A percentile compares a stretch with the other conserved stretches of the same genome.
Conservation (phyloP, 2,113 vertebrate species). For the Cavia porcellus region DNA sequence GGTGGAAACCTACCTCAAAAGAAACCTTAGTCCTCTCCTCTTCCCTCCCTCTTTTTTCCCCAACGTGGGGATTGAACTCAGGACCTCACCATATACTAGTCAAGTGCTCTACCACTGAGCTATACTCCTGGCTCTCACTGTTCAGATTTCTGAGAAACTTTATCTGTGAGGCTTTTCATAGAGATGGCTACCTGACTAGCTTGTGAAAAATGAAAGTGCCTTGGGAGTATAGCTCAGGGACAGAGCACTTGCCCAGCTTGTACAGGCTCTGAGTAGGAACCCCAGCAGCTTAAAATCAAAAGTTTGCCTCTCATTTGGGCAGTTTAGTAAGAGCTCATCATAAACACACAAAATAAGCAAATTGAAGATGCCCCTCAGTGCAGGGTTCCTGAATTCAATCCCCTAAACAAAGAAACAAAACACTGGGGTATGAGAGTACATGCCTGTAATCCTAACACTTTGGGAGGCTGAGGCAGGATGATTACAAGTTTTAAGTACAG, state of each 20-base stretch:
- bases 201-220: constrained; percentile 26
- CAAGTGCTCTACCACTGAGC: background rate
- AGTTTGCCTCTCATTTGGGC: background rate
- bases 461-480: background rate
- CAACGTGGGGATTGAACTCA: background rate
- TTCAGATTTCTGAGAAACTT: background rate
- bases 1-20: background rate
- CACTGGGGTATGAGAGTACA: background rate
- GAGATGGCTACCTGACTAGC: background rate
- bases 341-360: background rate
- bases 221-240: background rate
- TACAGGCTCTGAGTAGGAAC: background rate
- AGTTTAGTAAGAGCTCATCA: background rate
- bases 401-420: background rate
- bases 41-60: rapidly evolving
- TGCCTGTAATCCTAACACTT: background rate
- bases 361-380: background rate
- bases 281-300: background rate
- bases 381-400: background rate
- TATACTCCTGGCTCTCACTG: background rate
- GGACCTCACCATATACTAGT: background rate
- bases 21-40: background rate
- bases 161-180: background rate
- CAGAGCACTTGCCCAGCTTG: background rate
- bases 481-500: background rate